Conservation (phyloP, 1,140 invertebrate genomes). For the Sycophila sp. region DNA sequence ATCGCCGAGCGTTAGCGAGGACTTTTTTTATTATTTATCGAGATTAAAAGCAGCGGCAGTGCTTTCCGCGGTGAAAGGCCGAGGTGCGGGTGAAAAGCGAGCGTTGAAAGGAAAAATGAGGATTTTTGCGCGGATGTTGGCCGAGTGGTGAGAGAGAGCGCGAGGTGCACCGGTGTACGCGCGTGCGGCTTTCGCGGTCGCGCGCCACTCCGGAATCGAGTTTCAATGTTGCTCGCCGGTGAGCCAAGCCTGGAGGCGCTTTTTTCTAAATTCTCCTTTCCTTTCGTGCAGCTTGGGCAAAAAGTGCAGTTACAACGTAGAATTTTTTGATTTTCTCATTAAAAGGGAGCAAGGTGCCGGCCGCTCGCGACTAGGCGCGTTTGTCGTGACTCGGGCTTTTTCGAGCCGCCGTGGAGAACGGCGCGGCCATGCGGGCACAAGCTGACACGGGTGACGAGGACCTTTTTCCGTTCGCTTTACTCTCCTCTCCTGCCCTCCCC, state of each 20-base stretch:
- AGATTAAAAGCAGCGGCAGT: no score
- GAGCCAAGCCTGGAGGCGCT: slow-evolving; percentile 15
- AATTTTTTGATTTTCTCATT: no score
- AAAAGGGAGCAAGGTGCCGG: no score
- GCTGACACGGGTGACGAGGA: slow-evolving; percentile 4
- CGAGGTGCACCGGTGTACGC: neutral
- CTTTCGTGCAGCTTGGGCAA: no score
- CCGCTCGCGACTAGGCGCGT: neutral
- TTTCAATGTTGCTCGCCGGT: slow-evolving; percentile 24
- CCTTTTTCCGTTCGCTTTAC: neutral
- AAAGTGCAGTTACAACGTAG: no score
- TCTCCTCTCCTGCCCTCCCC: neutral
- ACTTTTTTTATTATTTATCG: no score
- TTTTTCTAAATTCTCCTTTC: no score
- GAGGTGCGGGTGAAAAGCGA: no score
- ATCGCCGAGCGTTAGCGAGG: no score
- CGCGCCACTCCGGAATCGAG: slow-evolving; percentile 19
- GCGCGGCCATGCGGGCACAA: slow-evolving; percentile 5
- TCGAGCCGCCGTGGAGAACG: neutral
- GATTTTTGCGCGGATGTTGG: neutral
- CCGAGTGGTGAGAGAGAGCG: neutral
- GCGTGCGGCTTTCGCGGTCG: slow-evolving; percentile 32
- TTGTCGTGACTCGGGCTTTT: slow-evolving; percentile 12
- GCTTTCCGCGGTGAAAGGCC: no score
- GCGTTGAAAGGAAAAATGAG: no score